Evolutionary conservation across 53 echinoderm and acorn worm genomes (phyloP), one percentile per base, ranked within the genome.

Genomic region (Henricia sp.): DNA sequence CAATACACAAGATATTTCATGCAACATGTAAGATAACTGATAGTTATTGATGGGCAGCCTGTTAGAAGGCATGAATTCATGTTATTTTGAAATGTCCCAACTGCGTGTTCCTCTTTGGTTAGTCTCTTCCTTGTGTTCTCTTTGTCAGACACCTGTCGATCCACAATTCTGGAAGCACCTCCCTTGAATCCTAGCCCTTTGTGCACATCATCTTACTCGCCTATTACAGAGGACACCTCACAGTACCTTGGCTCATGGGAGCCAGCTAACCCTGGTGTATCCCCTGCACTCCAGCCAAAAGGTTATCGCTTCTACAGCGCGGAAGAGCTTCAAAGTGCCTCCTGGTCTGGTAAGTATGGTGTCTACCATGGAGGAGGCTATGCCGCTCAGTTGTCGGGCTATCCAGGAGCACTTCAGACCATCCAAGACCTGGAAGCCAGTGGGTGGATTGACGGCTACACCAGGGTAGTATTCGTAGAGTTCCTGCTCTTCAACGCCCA

Each of bases 401-500:
- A 74, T 27, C 19, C 1, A 35, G 28, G 10, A 42, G 52, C 50
- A 0, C 43, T 53, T 21, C 42, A 76, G 67, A 76, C 54, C 3
- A 19, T 86, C 35, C 25, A 85, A 68, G 34, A 48, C n/a, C 69
- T 95, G 37, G 54, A 74, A 35, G 42, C 84, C 16, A 75, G 77
- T 34, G 71, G 78, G 26, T 95, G 95, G 95, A 89, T 95, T 23
- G 90, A 95, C 58, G 84, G 39, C 8, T 60, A 92, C 68, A 95
- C 95, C 46, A 66, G 90, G 54, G 84, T 84, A 41, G 82, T 95
- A 9, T 72, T 95, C 12, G 48, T 95, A 34, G 95, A 95, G 62
- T 95, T 95, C 37, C 68, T 90, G 19, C 72, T 95, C 44, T 87
- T 69, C 65, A 95, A 95, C 68, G 83, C 89, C 12, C 95, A 90